Base-by-base conservation (phyloP, 2,113 vertebrate genomes). In the Chlorodrepanis virens region DNA sequence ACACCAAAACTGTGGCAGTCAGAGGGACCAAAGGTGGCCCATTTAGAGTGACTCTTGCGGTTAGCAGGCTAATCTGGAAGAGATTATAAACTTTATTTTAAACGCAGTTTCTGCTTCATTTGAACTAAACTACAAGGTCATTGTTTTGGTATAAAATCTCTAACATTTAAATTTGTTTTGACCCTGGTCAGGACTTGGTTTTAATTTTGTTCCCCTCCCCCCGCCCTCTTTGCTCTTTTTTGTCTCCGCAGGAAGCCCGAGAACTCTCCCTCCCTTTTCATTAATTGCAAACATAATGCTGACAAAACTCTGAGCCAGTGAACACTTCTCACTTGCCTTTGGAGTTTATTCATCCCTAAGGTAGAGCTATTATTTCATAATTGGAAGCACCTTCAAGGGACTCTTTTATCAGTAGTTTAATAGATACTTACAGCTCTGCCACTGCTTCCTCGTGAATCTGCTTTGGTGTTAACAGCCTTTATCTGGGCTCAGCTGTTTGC, bases 321-420 rank as follows among this genome's bases (percentile, higher is more conserved):
- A 89, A 54, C 57, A 78, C 59, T 29, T 81, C 88, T 81, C 35
- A 35, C 80, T 96, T 89, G 75, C 23, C 86, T 94, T 96, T 92
- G 75, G 86, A 75, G 81, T 92, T 93, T 78, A 96, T 89, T 97
- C 91, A 80, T 90, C 94, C 88, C 81, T 80, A 64, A 90, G 90
- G 89, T 88, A 79, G 29, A 91, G 85, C 86, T 78, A 75, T 80
- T 84, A 86, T 70, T 86, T 84, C 35, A 5, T 89, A 90, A 96
- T 63, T 89, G 65, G 83, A 87, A 95, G 69, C 68, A 88, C 65
- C 86, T 92, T 95, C 94, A 69, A 96, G 79, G 91, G 85, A 80
- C 81, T 56, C 50, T 75, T 85, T 77, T 93, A 94, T 94, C 84
- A 91, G 76, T 1, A 64, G 40, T 37, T 52, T 87, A 93, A 85